A percentile compares a stretch with the other conserved stretches of the same genome.
Conservation (phyloP, 2,113 vertebrate genomes). For the Limnothrissa miodon region DNA sequence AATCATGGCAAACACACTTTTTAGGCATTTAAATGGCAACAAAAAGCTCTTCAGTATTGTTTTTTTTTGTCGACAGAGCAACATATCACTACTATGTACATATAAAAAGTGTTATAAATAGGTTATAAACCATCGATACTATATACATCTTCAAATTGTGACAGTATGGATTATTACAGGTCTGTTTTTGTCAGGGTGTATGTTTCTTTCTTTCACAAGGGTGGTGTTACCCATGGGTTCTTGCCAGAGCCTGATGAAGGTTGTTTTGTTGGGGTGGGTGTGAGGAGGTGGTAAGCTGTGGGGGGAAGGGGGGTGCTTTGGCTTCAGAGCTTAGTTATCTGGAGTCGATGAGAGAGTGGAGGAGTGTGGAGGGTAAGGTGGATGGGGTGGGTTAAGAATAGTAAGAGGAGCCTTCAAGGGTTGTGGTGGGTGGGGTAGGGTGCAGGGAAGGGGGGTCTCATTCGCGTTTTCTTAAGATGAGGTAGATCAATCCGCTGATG, state of each 20-base stretch:
- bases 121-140: constrained; percentile 99
- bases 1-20: constrained; percentile 70
- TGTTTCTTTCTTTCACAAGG: neutral
- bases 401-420: no score
- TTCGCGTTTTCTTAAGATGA: constrained; percentile 96
- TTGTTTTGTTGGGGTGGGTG: constrained; percentile 50
- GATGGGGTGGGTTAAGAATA: neutral
- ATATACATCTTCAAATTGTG: constrained; percentile 98
- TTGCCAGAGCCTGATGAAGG: neutral
- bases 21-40: constrained; percentile 89
- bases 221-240: neutral
- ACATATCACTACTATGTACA: constrained; percentile 98
- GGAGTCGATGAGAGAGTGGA: constrained; percentile 8
- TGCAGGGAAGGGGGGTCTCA: constrained; percentile 52
- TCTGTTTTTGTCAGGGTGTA: constrained; percentile 36
- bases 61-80: constrained; percentile 84
- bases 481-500: constrained; percentile 90
- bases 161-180: constrained; percentile 75
- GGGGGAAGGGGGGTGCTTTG: constrained; percentile 43
- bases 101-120: constrained; percentile 99
- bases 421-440: constrained; percentile 19
- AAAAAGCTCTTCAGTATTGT: constrained; percentile 65
- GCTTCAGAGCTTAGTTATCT: constrained; percentile 49
- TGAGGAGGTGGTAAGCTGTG: constrained; percentile 53
- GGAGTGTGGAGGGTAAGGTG: neutral